phyloP scores from a whole-genome alignment of 1,140 invertebrate species.

The Sitobion miscanthi region DNA sequence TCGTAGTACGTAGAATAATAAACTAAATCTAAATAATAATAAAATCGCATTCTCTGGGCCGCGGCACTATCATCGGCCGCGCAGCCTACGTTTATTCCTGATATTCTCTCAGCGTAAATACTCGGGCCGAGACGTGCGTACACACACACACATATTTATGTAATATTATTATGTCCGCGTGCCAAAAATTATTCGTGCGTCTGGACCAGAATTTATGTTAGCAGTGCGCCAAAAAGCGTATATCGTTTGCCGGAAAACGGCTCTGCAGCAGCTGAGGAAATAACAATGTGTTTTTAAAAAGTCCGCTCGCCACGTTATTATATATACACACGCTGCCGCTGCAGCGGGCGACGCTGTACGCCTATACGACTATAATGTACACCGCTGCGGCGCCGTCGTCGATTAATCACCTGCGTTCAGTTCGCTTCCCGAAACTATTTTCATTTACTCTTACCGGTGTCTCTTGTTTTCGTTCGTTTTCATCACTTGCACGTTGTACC shows the following conservation, averaged over 20 bases:
- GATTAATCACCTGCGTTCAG: background rate
- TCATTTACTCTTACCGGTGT: background rate
- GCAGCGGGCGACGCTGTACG: too few species aligned
- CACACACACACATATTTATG: background rate
- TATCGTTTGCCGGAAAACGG: background rate
- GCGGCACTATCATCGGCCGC: background rate
- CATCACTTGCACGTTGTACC: background rate
- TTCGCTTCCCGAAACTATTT: background rate
- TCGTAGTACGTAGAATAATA: background rate
- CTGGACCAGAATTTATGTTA: slow-evolving; percentile 27
- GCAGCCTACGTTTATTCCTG: background rate
- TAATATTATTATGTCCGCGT: background rate
- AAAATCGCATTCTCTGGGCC: background rate
- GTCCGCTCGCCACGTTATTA: background rate
- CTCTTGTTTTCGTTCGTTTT: background rate
- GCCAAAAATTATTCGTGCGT: slow-evolving; percentile 51
- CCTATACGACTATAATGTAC: background rate
- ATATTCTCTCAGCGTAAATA: background rate
- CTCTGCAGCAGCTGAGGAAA: background rate
- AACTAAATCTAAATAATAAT: background rate
- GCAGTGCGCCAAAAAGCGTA: slow-evolving; percentile 30
- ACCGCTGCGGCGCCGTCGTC: background rate
- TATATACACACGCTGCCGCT: background rate
- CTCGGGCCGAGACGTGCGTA: background rate
- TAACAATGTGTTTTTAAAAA: slow-evolving; percentile 21